Percentiles rank a stretch among this genome's conserved stretches.
phyloP scores from a whole-genome alignment of 2,113 vertebrate genomes.

The Tautogolabrus adspersus region DNA sequence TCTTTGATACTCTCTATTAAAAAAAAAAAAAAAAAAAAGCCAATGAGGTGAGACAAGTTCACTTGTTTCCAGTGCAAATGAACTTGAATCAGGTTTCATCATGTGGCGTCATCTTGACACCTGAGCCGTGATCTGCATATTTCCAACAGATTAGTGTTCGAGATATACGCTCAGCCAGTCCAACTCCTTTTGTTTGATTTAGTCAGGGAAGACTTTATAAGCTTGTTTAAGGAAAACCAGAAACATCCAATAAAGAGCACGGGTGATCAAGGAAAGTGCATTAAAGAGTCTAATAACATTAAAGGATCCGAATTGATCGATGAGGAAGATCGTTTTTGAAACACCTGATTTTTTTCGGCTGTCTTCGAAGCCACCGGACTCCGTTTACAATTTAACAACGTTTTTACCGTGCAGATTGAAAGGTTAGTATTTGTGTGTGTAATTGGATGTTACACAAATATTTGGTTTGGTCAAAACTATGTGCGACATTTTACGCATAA shows the following conservation, averaged over 20 bases:
- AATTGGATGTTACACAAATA: too few species aligned
- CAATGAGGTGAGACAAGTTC: conserved; percentile 36
- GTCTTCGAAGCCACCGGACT: too few species aligned
- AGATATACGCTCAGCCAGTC: background rate
- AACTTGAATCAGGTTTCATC: conserved; percentile 40
- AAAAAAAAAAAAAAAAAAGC: conserved; percentile 3
- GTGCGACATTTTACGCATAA: too few species aligned
- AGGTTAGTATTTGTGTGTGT: too few species aligned
- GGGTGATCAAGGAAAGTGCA: background rate
- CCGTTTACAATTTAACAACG: too few species aligned
- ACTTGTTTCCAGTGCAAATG: conserved; percentile 44
- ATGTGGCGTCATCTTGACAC: conserved; percentile 43
- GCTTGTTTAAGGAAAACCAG: background rate
- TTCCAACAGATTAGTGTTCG: background rate
- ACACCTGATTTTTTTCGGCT: too few species aligned
- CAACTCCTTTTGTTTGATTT: background rate
- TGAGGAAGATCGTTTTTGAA: too few species aligned
- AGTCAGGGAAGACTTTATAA: background rate
- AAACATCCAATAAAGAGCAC: background rate
- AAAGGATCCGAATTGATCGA: too few species aligned
- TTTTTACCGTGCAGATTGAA: too few species aligned
- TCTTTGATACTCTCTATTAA: conserved; percentile 40
- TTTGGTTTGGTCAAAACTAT: too few species aligned
- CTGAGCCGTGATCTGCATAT: conserved; percentile 28
- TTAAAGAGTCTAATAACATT: background rate